Conservation (phyloP, 2,113 vertebrate species). For the Carettochelys insculpta region DNA sequence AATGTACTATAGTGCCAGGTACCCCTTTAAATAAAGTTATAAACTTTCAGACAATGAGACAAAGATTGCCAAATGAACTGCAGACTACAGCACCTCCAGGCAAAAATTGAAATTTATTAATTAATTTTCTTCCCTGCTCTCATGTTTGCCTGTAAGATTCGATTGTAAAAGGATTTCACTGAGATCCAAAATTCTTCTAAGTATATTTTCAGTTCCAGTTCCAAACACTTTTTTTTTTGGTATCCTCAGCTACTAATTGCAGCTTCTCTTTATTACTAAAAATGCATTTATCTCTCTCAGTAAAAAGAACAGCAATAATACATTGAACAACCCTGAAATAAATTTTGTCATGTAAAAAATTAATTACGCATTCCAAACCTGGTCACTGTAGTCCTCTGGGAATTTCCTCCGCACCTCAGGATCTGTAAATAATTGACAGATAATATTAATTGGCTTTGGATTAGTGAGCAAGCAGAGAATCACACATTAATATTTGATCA, state of each 20-base stretch:
- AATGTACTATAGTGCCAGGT: conserved; percentile 37
- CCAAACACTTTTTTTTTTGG: conserved; percentile 59
- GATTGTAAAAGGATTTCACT: conserved; percentile 24
- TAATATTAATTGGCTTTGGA: conserved; percentile 99
- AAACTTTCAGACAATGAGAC: conserved; percentile 59
- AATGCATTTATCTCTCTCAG: conserved; percentile 80
- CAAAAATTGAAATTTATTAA: conserved; percentile 67
- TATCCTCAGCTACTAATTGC: conserved; percentile 77
- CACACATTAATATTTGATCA: conserved; percentile 99
- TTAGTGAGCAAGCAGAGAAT: conserved; percentile 99
- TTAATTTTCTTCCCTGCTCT: conserved; percentile 64
- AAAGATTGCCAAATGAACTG: conserved; percentile 69
- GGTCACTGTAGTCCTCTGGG: conserved; percentile 97
- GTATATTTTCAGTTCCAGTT: conserved; percentile 47
- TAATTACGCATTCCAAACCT: conserved; percentile 99
- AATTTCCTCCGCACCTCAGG: conserved; percentile 98
- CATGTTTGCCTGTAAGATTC: conserved; percentile 30
- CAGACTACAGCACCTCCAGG: conserved; percentile 60
- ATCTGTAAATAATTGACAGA: conserved; percentile 99
- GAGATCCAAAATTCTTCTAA: conserved; percentile 52
- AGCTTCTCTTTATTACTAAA: conserved; percentile 76
- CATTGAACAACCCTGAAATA: conserved; percentile 84
- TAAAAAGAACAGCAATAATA: conserved; percentile 84
- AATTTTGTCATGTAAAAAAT: conserved; percentile 90
- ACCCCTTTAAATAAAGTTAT: conserved; percentile 54